phyloP scores from a whole-genome alignment of 2,113 vertebrate species.

The Alethe diademata region DNA sequence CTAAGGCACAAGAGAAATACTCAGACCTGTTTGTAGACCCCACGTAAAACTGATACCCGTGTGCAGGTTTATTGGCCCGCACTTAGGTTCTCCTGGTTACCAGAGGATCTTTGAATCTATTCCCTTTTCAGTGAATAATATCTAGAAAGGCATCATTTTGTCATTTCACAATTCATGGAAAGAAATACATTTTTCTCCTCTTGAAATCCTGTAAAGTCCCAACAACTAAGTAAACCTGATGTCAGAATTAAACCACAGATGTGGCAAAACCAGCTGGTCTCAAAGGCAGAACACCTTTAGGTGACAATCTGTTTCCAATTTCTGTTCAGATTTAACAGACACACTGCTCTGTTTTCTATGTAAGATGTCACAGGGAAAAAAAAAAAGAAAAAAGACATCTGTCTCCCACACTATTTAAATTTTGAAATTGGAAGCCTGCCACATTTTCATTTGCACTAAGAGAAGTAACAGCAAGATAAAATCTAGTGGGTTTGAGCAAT shows the following conservation, averaged over 20 bases:
- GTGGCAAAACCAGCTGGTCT: background rate
- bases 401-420: background rate
- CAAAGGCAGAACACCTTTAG: background rate
- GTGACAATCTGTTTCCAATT: background rate
- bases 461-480: background rate
- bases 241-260: background rate
- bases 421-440: background rate
- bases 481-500: background rate
- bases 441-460: background rate
- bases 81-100: background rate
- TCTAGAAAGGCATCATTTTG: background rate
- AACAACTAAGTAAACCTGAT: background rate
- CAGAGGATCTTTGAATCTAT: background rate
- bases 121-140: background rate
- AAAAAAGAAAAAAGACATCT: background rate
- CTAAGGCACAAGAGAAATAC: background rate
- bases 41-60: background rate
- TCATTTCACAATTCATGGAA: background rate
- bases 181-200: background rate
- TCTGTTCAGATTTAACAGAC: background rate
- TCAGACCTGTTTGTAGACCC: background rate
- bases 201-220: background rate
- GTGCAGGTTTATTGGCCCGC: background rate
- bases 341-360: fast-evolving
- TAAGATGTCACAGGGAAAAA: background rate